Percentiles rank a stretch among this genome's conserved stretches.
Evolutionary conservation across 2,113 vertebrate species (phyloP).

Genomic region (Puma concolor): DNA sequence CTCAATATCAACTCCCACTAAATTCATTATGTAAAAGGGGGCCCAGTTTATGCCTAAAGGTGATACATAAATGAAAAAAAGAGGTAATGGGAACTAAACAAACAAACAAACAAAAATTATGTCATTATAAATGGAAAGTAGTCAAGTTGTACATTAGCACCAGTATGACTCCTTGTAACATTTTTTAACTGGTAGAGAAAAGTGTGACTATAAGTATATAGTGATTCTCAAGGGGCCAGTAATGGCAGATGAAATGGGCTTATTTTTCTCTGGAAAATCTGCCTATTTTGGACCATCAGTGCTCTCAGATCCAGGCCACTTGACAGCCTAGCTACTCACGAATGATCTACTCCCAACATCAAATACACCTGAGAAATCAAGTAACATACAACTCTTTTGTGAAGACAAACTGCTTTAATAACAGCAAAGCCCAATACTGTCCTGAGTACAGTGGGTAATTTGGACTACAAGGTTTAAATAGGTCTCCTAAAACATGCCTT

Average conservation of each 20-base stretch:
- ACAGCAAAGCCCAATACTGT: neutral
- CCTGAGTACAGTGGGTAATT: neutral
- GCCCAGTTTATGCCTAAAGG: neutral
- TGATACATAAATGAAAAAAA: neutral
- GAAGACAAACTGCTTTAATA: neutral
- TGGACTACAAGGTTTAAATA: neutral
- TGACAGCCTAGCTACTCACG: neutral
- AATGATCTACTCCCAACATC: neutral
- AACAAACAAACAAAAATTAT: neutral
- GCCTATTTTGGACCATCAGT: neutral
- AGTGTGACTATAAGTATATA: neutral
- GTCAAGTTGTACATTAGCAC: neutral
- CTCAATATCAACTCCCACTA: neutral
- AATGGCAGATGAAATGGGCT: neutral
- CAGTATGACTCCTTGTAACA: neutral
- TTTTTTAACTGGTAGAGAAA: neutral
- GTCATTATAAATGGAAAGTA: neutral
- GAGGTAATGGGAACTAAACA: neutral
- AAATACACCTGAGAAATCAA: neutral
- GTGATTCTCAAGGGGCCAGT: neutral
- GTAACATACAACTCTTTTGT: neutral
- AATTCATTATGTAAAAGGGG: neutral
- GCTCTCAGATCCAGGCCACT: neutral
- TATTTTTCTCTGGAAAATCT: neutral
- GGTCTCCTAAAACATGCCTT: neutral